Evolutionary conservation across 2,797 vertebrate species (phyloP).

Genomic region (Chaetodon trifasciatus): DNA sequence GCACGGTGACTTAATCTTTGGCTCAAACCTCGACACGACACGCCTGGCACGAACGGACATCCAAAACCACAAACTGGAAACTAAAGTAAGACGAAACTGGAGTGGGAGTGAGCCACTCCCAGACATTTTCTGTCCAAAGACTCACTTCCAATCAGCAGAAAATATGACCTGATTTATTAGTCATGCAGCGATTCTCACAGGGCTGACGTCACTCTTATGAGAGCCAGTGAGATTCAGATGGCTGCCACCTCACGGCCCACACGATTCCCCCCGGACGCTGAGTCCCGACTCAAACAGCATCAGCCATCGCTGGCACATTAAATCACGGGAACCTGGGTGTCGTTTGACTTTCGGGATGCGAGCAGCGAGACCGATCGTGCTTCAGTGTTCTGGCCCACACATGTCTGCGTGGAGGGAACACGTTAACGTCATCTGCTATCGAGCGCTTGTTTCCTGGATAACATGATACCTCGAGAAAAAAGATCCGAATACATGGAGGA

Average conservation of each 20-base stretch:
- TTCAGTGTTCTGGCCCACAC: constrained; percentile 17
- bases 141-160: constrained; percentile 43
- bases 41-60: constrained; percentile 8
- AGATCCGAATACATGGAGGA: not conserved
- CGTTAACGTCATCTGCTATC: constrained; percentile 38
- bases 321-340: constrained; percentile 38
- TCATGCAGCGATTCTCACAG: constrained; percentile 38
- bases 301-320: constrained; percentile 22
- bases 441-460: constrained; percentile 17
- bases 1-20: constrained; percentile 25
- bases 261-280: constrained; percentile 33
- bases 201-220: constrained; percentile 55
- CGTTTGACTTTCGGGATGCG: constrained; percentile 39
- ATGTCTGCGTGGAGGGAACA: constrained; percentile 16
- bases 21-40: constrained; percentile 26
- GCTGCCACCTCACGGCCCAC: constrained; percentile 41
- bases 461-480: not conserved
- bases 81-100: constrained; percentile 26
- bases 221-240: constrained; percentile 40
- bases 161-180: constrained; percentile 50
- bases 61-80: constrained; percentile 46
- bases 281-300: constrained; percentile 11
- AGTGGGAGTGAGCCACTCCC: constrained; percentile 39
- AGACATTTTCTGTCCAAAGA: constrained; percentile 24
- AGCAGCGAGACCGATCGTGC: constrained; percentile 18